Percentiles rank a stretch among this genome's conserved stretches.
Conservation (phyloP, 2,888 invertebrate genomes). For the Drosophila planitibia region DNA sequence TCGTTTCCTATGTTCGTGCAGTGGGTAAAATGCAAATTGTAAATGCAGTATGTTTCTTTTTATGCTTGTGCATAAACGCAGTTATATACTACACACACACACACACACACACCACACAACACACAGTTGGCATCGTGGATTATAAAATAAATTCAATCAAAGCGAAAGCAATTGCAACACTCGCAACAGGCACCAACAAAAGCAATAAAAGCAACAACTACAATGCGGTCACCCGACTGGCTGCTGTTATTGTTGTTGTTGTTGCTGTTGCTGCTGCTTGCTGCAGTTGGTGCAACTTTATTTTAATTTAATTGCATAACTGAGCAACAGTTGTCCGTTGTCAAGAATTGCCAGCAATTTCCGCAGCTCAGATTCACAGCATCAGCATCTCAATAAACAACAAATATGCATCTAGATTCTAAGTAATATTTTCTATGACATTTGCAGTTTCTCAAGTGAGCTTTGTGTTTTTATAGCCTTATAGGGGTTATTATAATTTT, state of each 20-base stretch:
- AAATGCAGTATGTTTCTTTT: slow-evolving; percentile 54
- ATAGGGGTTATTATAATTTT: neutral
- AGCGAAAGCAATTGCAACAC: slow-evolving; percentile 78
- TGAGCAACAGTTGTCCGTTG: slow-evolving; percentile 68
- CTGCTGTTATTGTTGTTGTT: slow-evolving; percentile 46
- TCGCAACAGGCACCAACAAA: slow-evolving; percentile 54
- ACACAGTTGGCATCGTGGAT: slow-evolving; percentile 68
- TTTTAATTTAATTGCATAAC: slow-evolving; percentile 78
- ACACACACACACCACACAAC: slow-evolving; percentile 9
- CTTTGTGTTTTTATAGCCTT: neutral
- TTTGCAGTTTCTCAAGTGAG: slow-evolving; percentile 3
- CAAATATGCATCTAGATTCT: slow-evolving; percentile 14
- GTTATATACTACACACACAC: slow-evolving; percentile 25
- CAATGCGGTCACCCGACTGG: slow-evolving; percentile 60
- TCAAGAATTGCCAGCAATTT: slow-evolving; percentile 75
- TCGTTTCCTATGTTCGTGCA: slow-evolving; percentile 67
- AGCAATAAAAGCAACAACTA: slow-evolving; percentile 31
- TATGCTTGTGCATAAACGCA: slow-evolving; percentile 42
- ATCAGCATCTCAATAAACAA: slow-evolving; percentile 9
- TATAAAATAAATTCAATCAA: slow-evolving; percentile 81
- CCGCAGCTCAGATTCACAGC: slow-evolving; percentile 47
- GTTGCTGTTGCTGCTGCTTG: slow-evolving; percentile 34
- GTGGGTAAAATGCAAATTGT: slow-evolving; percentile 69
- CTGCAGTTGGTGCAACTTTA: slow-evolving; percentile 53
- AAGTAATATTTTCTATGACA: slow-evolving; percentile 1